These are phyloP conservation scores for Rhynchotus rufescens DNA, from an alignment of 2,797 vertebrate genomes.

Conservation along the genomic window DNA sequence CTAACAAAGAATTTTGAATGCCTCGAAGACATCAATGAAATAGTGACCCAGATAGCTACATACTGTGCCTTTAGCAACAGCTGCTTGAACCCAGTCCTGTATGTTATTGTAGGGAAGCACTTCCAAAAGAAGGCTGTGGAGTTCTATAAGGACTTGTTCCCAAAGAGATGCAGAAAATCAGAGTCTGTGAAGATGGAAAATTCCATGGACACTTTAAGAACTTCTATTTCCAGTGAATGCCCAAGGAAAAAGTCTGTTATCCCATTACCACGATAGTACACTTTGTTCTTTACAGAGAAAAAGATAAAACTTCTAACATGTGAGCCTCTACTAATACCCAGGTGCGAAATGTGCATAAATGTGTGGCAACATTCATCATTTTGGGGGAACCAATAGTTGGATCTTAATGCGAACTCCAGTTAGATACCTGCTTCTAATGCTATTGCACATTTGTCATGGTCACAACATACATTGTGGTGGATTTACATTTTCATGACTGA, in stretches of 20 bases:
- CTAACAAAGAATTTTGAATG: constrained; percentile 73
- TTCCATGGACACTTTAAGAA: constrained; percentile 72
- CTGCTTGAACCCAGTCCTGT: constrained; percentile 90
- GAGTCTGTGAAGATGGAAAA: constrained; percentile 54
- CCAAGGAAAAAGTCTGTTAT: constrained; percentile 46
- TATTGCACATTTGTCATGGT: not conserved
- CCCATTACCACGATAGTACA: not conserved
- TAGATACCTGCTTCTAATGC: not conserved
- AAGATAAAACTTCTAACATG: not conserved
- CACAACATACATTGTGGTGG: not conserved
- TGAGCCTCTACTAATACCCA: not conserved
- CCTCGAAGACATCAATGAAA: constrained; percentile 61
- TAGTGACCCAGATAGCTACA: constrained; percentile 80
- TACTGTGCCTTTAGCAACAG: constrained; percentile 89
- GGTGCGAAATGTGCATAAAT: not conserved
- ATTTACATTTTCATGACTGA: not conserved
- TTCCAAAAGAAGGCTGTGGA: constrained; percentile 86
- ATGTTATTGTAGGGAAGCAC: constrained; percentile 89
- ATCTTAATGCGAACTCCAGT: not conserved
- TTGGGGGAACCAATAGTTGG: not conserved
- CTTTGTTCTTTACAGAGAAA: not conserved
- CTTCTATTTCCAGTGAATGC: constrained; percentile 73
- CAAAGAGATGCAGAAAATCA: constrained; percentile 22
- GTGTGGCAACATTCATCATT: not conserved
- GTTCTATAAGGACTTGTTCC: constrained; percentile 63